A percentile compares a stretch with the other conserved stretches of the same genome.
These are phyloP conservation scores for Echinometra lucunter DNA, from an alignment of 53 echinoderm and acorn worm genomes.

Conservation along the genomic window DNA sequence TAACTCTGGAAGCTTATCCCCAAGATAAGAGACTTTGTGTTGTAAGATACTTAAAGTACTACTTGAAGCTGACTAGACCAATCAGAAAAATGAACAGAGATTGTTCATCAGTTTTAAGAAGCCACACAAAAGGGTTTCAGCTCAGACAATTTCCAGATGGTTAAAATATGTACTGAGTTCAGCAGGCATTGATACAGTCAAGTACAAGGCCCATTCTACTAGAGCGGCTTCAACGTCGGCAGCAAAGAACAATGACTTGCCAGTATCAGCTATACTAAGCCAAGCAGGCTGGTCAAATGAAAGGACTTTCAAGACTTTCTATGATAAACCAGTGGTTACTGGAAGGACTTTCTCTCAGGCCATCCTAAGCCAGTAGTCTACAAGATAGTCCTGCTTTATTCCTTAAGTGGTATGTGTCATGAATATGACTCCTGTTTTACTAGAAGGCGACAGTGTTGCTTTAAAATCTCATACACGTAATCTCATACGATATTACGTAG, in stretches of 20 bases:
- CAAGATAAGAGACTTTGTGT: conserved; percentile 70
- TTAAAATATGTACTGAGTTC: conserved; percentile 49
- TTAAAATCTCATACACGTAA: too few relatives aligned
- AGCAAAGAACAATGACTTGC: background rate
- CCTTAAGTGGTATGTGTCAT: too few relatives aligned
- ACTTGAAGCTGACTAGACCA: conserved; percentile 57
- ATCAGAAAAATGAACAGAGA: conserved; percentile 44
- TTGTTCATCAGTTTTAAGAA: conserved; percentile 72
- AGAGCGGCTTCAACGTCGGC: background rate
- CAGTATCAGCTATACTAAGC: background rate
- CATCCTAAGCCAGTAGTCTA: too few relatives aligned
- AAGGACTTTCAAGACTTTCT: too few relatives aligned
- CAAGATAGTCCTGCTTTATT: too few relatives aligned
- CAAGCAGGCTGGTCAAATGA: background rate
- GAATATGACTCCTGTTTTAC: too few relatives aligned
- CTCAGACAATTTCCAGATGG: conserved; percentile 68
- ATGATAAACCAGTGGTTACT: too few relatives aligned
- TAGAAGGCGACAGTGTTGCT: too few relatives aligned
- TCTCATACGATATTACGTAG: too few relatives aligned
- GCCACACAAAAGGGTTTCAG: conserved; percentile 61
- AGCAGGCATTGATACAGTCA: conserved; percentile 62
- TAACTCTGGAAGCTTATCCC: conserved; percentile 69
- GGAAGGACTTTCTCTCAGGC: too few relatives aligned
- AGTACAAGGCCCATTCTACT: conserved; percentile 70
- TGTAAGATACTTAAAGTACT: conserved; percentile 49